Conservation (phyloP, 2,797 vertebrate species). For the Rhinella marina region DNA sequence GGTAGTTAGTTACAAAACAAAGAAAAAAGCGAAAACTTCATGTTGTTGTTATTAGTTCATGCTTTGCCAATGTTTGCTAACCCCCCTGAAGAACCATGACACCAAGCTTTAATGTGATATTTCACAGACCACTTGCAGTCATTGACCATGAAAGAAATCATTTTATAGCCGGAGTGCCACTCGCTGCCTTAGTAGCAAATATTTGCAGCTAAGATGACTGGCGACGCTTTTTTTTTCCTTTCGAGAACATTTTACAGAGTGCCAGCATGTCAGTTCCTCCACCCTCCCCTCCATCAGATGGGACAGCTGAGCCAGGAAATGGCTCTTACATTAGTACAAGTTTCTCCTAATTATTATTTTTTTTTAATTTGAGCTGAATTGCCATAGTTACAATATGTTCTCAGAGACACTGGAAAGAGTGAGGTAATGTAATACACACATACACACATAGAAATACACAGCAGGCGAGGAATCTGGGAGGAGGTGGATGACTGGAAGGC, state of each 20-base stretch:
- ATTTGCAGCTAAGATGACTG: conserved; percentile 41
- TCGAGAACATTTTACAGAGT: conserved; percentile 18
- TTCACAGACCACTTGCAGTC: conserved; percentile 14
- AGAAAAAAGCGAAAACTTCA: not conserved
- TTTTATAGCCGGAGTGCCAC: conserved; percentile 2
- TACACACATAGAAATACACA: conserved; percentile 57
- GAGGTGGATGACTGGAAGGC: conserved; percentile 54
- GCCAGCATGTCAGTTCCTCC: conserved; percentile 35
- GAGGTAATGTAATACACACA: conserved; percentile 55
- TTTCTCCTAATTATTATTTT: conserved; percentile 49
- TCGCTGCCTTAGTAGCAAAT: conserved; percentile 44
- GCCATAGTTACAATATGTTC: conserved; percentile 52
- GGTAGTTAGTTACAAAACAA: not conserved
- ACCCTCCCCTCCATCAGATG: conserved; percentile 32
- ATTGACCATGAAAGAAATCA: conserved; percentile 11
- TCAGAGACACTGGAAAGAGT: conserved; percentile 57
- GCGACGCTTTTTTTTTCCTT: conserved; percentile 9
- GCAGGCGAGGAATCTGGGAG: conserved; percentile 56
- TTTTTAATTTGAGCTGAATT: conserved; percentile 52
- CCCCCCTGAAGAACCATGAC: conserved; percentile 6
- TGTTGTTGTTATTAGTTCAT: not conserved
- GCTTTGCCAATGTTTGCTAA: not conserved
- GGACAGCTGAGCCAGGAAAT: conserved; percentile 48
- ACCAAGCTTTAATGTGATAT: conserved; percentile 2
- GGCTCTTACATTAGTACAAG: conserved; percentile 41